Conservation (phyloP, 2,113 vertebrate genomes). For the Circaetus gallicus region DNA sequence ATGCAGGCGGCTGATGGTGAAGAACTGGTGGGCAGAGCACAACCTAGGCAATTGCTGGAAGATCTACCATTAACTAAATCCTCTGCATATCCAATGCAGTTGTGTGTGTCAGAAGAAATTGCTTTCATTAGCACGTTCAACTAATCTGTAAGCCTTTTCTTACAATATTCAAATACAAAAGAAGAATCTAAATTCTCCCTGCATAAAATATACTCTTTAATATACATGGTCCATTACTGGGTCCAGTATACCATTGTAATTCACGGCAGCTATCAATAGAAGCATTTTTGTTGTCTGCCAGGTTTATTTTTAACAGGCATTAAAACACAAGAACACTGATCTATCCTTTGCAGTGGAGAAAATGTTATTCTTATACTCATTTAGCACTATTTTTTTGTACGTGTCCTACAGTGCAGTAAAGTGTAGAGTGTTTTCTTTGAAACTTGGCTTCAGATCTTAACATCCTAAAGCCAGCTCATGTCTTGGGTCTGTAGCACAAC, state of each 20-base stretch:
- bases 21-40: background rate
- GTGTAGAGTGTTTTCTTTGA: background rate
- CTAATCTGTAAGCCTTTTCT: background rate
- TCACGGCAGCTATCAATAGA: slow-evolving; percentile 5
- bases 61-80: background rate
- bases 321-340: background rate
- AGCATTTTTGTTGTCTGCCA: background rate
- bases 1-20: background rate
- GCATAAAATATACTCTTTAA: background rate
- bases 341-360: background rate
- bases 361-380: background rate
- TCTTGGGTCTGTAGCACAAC: background rate
- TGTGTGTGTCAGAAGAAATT: background rate
- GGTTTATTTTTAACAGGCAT: slow-evolving; percentile 15
- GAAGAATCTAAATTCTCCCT: background rate
- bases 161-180: background rate
- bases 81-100: background rate
- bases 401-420: background rate
- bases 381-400: background rate
- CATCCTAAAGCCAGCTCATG: background rate
- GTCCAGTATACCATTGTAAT: background rate
- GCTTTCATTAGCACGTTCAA: slow-evolving; percentile 21
- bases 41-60: background rate
- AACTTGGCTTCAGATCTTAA: slow-evolving; percentile 16
- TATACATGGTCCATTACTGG: background rate